Conservation (phyloP, 2,888 invertebrate species). For the Drosophila anomelani region DNA sequence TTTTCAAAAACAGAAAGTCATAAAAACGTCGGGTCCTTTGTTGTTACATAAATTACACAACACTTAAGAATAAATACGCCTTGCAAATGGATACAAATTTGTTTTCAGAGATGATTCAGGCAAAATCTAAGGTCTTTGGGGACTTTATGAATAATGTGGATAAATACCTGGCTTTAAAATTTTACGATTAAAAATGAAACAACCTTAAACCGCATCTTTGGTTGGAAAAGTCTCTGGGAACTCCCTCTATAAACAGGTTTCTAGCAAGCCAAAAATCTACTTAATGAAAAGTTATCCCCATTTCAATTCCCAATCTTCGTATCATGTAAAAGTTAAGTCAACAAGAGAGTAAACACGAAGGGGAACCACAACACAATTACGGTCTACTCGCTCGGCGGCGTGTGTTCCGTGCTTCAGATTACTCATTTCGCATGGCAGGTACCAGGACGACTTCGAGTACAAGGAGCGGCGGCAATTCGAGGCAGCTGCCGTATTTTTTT, state of each 20-base stretch:
- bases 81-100: constrained; percentile 6
- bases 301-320: constrained; percentile 13
- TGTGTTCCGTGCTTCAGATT: constrained; percentile 25
- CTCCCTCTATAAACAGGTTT: constrained; percentile 4
- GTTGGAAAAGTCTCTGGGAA: not conserved
- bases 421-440: constrained; percentile 25
- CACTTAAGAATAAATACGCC: constrained; percentile 8
- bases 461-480: constrained; percentile 16
- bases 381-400: constrained; percentile 9
- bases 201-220: not conserved
- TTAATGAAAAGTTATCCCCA: constrained; percentile 4
- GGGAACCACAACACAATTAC: constrained; percentile 33
- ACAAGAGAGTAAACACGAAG: constrained; percentile 25
- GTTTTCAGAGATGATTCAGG: constrained; percentile 3
- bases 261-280: not conserved
- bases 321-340: constrained; percentile 25
- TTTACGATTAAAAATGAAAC: not conserved
- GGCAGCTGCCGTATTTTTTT: constrained; percentile 27
- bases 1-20: constrained; percentile 1
- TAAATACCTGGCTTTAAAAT: constrained; percentile 3
- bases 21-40: constrained; percentile 5
- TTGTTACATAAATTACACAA: constrained; percentile 5
- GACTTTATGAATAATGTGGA: constrained; percentile 13
- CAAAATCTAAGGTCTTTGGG: not conserved
- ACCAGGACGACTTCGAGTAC: not conserved